Evolutionary conservation across 2,888 invertebrate genomes (phyloP), one percentile per base, ranked within the genome.

Genomic region (Trachelus troglodyta): DNA sequence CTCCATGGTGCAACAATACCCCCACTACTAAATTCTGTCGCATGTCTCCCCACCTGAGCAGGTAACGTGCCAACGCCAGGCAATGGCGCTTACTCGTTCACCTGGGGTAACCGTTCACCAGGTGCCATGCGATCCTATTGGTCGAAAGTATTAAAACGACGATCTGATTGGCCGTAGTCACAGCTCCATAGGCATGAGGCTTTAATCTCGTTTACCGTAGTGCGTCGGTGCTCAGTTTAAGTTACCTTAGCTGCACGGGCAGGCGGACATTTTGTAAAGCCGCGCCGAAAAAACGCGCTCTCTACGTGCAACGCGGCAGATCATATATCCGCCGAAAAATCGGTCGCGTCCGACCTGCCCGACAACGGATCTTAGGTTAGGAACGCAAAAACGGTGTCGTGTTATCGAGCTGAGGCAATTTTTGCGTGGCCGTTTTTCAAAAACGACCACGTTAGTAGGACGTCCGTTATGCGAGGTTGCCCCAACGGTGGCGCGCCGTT

Each of bases 171-270:
- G 86, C 75, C 78, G 77, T 73, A 77, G 34, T 82, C 76, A 80
- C 81, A 84, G 76, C 35, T 73, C 75, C 34, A 73, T 6, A 33
- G 68, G 82, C 76, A 77, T 69, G 77, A 80, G 84, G 88, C 88
- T 88, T 86, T 87, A 90, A 90, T 90, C 90, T 90, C 88, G 86
- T 90, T 89, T 89, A 88, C 90, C 89, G 90, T 90, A 88, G 86
- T 87, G 87, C 87, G 87, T 86, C 86, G 81, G 85, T 84, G 85
- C 86, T 89, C 89, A 89, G 90, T 89, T 89, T 87, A 86, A 89
- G 88, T 90, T 88, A 89, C 89, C 88, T 87, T 88, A 83, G 89
- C 85, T 84, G 85, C 83, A 88, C 88, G 89, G 85, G 85, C 87
- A 87, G 83, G 86, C 85, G 80, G 85, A 85, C 85, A 86, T 85